Evolutionary conservation across 2,888 invertebrate genomes (phyloP), one percentile per base, ranked within the genome.

Genomic region (Tinea semifulvella): DNA sequence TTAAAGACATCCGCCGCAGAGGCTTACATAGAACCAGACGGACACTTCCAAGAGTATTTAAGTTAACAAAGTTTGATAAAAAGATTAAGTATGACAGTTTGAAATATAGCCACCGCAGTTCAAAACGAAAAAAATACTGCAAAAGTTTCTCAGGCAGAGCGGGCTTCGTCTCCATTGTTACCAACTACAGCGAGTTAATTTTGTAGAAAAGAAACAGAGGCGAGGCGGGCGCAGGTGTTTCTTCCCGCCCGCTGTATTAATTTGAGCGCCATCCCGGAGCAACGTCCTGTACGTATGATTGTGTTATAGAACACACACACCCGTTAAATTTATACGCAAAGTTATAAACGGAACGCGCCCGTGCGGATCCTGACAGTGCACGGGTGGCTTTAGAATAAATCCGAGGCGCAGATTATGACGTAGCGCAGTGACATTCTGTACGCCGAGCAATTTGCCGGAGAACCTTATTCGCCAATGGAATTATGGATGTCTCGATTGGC

Each of bases 41-140:
- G 19, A 22, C 40, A 40, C 20, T 40, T 22, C 40, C 14, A 40
- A 14, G 40, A 60, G 68, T 69, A 63, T 75, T 77, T 77, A 40
- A 45, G 19, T 45, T 45, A 77, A 68, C 76, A 69, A 79, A 80
- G 74, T 80, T 79, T 79, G 80, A 80, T 80, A 80, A 80, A 77
- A 75, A 80, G 80, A 80, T 80, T 79, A 80, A 80, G 66, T 77
- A 75, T 79, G 80, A 79, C 80, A 80, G 72, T 76, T 76, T 80
- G 80, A 80, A 80, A 80, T 80, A 80, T 79, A 68, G 76, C 77
- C 65, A 62, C 67, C 70, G 72, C 66, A 69, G 68, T 66, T 58
- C 65, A 58, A 55, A 66, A 72, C 71, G 73, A 73, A 74, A 61
- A 74, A 73, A 68, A 68, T 65, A 58, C 70, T 69, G 70, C 70